Percentiles rank a stretch among this genome's conserved stretches.
These are phyloP conservation scores for Octodon degus DNA, from an alignment of 2,113 vertebrate species.

Conservation along the genomic window DNA sequence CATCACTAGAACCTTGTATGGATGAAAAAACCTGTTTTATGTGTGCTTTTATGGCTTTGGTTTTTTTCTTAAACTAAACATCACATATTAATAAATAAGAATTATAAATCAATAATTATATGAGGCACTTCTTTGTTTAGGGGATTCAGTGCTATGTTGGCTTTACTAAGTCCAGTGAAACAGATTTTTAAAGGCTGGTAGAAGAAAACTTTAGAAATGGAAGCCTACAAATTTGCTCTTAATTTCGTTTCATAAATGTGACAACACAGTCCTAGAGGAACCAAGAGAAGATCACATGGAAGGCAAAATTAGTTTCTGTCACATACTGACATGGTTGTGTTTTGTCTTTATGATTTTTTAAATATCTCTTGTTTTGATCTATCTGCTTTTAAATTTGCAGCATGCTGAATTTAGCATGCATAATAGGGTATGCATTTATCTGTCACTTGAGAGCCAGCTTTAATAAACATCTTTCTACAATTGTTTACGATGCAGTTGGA, in stretches of 20 bases:
- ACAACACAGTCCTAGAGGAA: slow-evolving; percentile 69
- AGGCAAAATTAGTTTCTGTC: slow-evolving; percentile 81
- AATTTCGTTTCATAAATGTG: slow-evolving; percentile 79
- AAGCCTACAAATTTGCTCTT: slow-evolving; percentile 72
- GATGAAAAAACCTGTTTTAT: slow-evolving; percentile 50
- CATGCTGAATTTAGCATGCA: slow-evolving; percentile 82
- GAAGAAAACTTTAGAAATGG: slow-evolving; percentile 63
- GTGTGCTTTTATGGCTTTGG: slow-evolving; percentile 1
- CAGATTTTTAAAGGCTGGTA: slow-evolving; percentile 42
- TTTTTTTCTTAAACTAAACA: slow-evolving; percentile 72
- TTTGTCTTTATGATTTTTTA: slow-evolving; percentile 84
- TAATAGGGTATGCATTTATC: slow-evolving; percentile 82
- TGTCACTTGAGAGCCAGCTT: slow-evolving; percentile 82
- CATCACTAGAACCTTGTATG: slow-evolving; percentile 13
- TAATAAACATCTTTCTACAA: slow-evolving; percentile 82
- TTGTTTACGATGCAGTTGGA: slow-evolving; percentile 82
- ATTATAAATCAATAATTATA: slow-evolving; percentile 67
- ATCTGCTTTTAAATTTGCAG: slow-evolving; percentile 81
- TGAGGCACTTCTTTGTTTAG: slow-evolving; percentile 45
- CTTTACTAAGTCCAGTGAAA: slow-evolving; percentile 69
- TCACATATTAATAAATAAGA: slow-evolving; percentile 72
- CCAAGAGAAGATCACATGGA: slow-evolving; percentile 70
- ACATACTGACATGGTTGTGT: slow-evolving; percentile 71
- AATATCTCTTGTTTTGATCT: slow-evolving; percentile 83
- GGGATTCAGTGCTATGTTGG: background rate